Evolutionary conservation across 2,888 invertebrate species (phyloP).

Genomic region (Gisinianus flammeolus): DNA sequence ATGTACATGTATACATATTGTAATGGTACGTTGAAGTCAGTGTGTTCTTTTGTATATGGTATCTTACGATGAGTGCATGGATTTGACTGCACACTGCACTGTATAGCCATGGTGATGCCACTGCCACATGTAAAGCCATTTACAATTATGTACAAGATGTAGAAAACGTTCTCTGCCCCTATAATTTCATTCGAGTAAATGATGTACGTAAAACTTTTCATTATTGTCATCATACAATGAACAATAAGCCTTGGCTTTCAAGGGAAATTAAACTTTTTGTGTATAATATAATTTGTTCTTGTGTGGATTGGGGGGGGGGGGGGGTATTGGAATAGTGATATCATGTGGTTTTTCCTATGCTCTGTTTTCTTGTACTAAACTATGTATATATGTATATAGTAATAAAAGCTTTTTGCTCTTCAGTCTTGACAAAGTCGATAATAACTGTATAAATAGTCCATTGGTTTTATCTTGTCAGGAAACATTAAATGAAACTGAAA

Average conservation of each 20-base stretch:
- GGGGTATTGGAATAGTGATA: too few species aligned
- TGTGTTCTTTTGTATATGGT: too few species aligned
- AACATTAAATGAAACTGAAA: too few species aligned
- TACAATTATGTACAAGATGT: neutral
- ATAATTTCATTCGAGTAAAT: neutral
- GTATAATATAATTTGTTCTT: too few species aligned
- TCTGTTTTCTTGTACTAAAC: neutral
- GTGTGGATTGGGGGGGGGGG: too few species aligned
- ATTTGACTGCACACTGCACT: neutral
- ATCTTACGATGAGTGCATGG: neutral
- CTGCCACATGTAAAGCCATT: neutral
- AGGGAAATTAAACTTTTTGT: neutral
- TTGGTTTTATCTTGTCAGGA: too few species aligned
- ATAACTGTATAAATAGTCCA: neutral
- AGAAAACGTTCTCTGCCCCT: neutral
- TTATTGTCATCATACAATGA: neutral
- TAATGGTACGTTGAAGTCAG: too few species aligned
- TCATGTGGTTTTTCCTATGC: too few species aligned
- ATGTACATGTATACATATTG: too few species aligned
- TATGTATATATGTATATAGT: neutral
- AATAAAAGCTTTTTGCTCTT: neutral
- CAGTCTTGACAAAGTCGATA: neutral
- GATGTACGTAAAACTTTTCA: conserved; percentile 3
- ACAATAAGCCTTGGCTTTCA: neutral
- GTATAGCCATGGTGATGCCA: neutral